Conservation (phyloP, 2,888 invertebrate genomes). For the Phaonia tiefii region DNA sequence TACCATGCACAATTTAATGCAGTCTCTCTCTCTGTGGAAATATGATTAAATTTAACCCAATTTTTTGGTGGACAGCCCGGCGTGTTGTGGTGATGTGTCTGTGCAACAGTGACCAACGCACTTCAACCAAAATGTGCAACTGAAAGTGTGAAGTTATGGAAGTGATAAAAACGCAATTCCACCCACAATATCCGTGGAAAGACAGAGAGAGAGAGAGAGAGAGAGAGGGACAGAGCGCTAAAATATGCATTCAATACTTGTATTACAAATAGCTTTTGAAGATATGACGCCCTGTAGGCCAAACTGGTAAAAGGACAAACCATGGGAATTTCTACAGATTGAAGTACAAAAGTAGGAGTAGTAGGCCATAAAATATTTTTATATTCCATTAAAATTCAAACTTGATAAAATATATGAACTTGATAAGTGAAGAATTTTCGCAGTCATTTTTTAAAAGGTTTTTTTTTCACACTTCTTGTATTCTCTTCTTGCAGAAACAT, state of each 20-base stretch:
- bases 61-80: conserved; percentile 47
- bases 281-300: conserved; percentile 26
- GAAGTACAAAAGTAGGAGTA: too few species aligned
- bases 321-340: too few species aligned
- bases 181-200: conserved; percentile 59
- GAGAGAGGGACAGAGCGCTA: background rate
- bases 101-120: conserved; percentile 24
- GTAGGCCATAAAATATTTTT: conserved; percentile 9
- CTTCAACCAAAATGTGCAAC: conserved; percentile 5
- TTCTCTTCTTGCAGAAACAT: conserved; percentile 75
- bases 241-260: too few species aligned
- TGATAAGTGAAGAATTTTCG: background rate
- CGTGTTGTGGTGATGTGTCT: background rate
- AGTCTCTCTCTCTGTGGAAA: conserved; percentile 11
- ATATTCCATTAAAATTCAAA: background rate
- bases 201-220: conserved; percentile 11
- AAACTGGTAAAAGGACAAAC: background rate
- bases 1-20: background rate
- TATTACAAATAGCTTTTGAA: conserved; percentile 26
- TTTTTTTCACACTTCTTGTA: conserved; percentile 21
- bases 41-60: conserved; percentile 60
- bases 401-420: background rate
- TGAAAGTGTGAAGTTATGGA: conserved; percentile 18
- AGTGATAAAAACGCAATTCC: conserved; percentile 53
- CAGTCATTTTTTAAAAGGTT: background rate